phyloP scores from a whole-genome alignment of 1,140 invertebrate genomes.

The Ganaspis sp. region DNA sequence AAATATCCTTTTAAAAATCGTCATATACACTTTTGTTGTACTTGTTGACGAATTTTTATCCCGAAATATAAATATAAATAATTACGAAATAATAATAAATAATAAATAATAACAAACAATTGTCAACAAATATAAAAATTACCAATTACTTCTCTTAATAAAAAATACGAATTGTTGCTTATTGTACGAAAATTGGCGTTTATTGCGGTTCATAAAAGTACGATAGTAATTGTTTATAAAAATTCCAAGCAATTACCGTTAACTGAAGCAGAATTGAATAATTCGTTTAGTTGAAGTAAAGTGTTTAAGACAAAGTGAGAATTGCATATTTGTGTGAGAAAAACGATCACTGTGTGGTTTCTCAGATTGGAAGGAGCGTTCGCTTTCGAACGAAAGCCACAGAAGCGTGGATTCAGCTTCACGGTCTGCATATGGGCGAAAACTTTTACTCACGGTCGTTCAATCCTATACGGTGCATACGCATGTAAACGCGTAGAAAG shows the following conservation, averaged over 20 bases:
- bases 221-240: no score
- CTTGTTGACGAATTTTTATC: no score
- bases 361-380: constrained; percentile 37
- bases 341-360: constrained; percentile 7
- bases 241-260: no score
- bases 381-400: constrained; percentile 66
- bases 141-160: no score
- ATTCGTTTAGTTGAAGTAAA: background rate
- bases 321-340: background rate
- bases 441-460: constrained; percentile 70
- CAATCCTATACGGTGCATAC: constrained; percentile 51
- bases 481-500: constrained; percentile 66
- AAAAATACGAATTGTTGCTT: no score
- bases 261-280: background rate
- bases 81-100: no score
- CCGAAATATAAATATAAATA: no score
- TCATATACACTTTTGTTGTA: no score
- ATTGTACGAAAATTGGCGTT: no score
- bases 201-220: no score
- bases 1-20: background rate
- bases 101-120: no score
- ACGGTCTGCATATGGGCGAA: constrained; percentile 68
- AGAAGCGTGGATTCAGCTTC: constrained; percentile 57
- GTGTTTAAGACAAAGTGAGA: background rate
- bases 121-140: no score